phyloP scores from a whole-genome alignment of 2,888 invertebrate genomes.

The Palloptera scutellata region DNA sequence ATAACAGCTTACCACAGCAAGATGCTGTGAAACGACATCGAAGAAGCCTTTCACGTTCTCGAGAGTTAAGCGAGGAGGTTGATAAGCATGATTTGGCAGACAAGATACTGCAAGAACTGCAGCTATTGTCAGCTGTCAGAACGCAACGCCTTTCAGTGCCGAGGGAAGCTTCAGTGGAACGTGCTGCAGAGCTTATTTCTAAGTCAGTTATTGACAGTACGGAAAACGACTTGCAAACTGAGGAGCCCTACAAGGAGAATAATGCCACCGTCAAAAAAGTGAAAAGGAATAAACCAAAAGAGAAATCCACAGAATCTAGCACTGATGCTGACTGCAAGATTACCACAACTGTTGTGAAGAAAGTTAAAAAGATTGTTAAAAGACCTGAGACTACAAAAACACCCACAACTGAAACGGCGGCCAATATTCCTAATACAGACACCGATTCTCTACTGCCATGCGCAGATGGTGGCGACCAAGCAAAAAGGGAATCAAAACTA shows the following conservation, averaged over 20 bases:
- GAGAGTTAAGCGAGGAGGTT: conserved; percentile 46
- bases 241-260: conserved; percentile 39
- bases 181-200: conserved; percentile 21
- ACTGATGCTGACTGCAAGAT: conserved; percentile 35
- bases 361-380: conserved; percentile 56
- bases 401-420: conserved; percentile 33
- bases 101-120: conserved; percentile 60
- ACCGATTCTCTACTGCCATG: conserved; percentile 28
- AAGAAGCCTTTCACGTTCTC: conserved; percentile 50
- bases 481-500: conserved; percentile 65
- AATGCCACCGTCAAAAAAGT: conserved; percentile 50
- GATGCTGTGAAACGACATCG: conserved; percentile 41
- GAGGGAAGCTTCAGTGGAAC: conserved; percentile 28
- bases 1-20: conserved; percentile 5
- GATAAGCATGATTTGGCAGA: conserved; percentile 59
- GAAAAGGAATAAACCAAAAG: conserved; percentile 54
- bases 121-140: conserved; percentile 55
- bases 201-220: neutral
- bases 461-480: conserved; percentile 39
- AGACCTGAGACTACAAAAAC: conserved; percentile 45
- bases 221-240: conserved; percentile 16
- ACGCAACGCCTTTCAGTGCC: conserved; percentile 41
- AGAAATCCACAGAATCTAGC: conserved; percentile 42
- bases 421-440: conserved; percentile 4
- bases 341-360: conserved; percentile 46